These are phyloP conservation scores for Palythoa caribaeorum DNA, from an alignment of 92 coral and sea anemone genomes.

Conservation along the genomic window DNA sequence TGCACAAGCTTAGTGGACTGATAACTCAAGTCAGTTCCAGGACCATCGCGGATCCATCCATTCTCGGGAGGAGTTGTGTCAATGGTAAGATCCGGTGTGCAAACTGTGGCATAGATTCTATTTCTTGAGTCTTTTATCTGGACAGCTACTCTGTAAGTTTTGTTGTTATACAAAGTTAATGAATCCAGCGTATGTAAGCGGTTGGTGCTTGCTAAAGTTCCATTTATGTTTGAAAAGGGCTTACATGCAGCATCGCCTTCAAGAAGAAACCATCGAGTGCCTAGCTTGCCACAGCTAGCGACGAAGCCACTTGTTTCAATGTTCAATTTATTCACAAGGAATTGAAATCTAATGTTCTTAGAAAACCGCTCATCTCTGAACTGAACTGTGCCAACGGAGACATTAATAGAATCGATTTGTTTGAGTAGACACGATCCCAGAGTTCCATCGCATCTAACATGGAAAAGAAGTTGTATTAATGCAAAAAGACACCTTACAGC, in stretches of 20 bases:
- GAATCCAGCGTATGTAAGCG: slow-evolving; percentile 59
- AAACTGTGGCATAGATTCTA: slow-evolving; percentile 64
- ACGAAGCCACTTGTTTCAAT: slow-evolving; percentile 43
- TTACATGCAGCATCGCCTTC: slow-evolving; percentile 54
- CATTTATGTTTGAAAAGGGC: slow-evolving; percentile 42
- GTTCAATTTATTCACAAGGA: slow-evolving; percentile 11
- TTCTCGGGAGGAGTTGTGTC: slow-evolving; percentile 85
- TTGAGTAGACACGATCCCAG: slow-evolving; percentile 43
- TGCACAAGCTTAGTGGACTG: slow-evolving; percentile 74
- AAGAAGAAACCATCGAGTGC: slow-evolving; percentile 43
- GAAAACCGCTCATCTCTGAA: slow-evolving; percentile 19
- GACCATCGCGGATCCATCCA: slow-evolving; percentile 94
- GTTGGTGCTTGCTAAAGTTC: slow-evolving; percentile 53
- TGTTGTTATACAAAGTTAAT: slow-evolving; percentile 60
- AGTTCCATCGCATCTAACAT: slow-evolving; percentile 39
- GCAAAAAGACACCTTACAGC: too few species aligned
- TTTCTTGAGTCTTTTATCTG: slow-evolving; percentile 78
- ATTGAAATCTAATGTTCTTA: slow-evolving; percentile 17
- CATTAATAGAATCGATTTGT: slow-evolving; percentile 8
- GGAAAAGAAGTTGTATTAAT: background rate
- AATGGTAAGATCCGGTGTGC: slow-evolving; percentile 69
- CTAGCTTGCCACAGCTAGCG: slow-evolving; percentile 38
- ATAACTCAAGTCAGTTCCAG: slow-evolving; percentile 76
- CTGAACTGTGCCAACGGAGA: slow-evolving; percentile 12
- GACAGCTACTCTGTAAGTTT: slow-evolving; percentile 74